phyloP scores from a whole-genome alignment of 2,888 invertebrate genomes.

The Papilio elwesi region DNA sequence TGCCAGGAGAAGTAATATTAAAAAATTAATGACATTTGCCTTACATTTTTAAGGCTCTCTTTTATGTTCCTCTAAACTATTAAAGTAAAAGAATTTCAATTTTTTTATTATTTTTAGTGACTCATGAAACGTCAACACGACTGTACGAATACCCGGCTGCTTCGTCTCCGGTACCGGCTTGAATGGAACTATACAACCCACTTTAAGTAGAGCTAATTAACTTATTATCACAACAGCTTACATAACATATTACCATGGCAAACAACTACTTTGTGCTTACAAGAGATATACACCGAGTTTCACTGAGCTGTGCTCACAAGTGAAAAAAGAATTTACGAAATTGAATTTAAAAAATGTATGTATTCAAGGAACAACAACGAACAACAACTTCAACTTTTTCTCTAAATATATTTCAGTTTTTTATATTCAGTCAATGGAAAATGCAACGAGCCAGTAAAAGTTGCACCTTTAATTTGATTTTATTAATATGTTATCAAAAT shows the following conservation, averaged over 20 bases:
- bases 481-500: background rate
- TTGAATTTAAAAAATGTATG: background rate
- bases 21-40: slow-evolving; percentile 38
- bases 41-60: slow-evolving; percentile 19
- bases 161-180: background rate
- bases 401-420: background rate
- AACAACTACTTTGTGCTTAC: too few relatives aligned
- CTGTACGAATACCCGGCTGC: background rate
- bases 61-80: slow-evolving; percentile 16
- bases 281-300: too few relatives aligned
- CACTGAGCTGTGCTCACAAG: too few relatives aligned
- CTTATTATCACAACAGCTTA: too few relatives aligned
- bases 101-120: background rate
- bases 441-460: background rate
- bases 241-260: too few relatives aligned
- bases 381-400: background rate
- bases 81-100: slow-evolving; percentile 13
- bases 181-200: too few relatives aligned
- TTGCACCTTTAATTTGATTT: too few relatives aligned
- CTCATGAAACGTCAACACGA: background rate
- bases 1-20: slow-evolving; percentile 45
- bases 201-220: too few relatives aligned
- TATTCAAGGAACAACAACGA: too few relatives aligned
- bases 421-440: background rate
- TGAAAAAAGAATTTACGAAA: too few relatives aligned